A percentile compares a stretch with the other conserved stretches of the same genome.
phyloP scores from a whole-genome alignment of 2,113 vertebrate species.

The Sinocyclocheilus anophthalmus region DNA sequence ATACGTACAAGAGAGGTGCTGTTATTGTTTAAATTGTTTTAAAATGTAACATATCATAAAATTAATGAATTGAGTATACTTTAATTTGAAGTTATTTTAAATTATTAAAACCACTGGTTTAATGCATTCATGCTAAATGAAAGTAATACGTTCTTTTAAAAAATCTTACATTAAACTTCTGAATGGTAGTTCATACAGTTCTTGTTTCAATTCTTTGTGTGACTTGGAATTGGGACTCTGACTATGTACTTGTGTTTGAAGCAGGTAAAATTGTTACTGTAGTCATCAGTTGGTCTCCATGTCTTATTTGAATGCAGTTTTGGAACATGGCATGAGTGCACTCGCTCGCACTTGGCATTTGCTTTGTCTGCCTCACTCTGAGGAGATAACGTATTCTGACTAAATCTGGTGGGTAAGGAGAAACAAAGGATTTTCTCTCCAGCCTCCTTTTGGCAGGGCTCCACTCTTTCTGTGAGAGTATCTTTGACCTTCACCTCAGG shows the following conservation, averaged over 20 bases:
- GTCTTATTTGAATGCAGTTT: background rate
- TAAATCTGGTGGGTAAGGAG: background rate
- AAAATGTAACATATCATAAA: too few relatives aligned
- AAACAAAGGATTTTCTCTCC: background rate
- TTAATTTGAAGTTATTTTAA: too few relatives aligned
- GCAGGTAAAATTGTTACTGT: background rate
- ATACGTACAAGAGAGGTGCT: too few relatives aligned
- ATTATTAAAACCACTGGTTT: too few relatives aligned
- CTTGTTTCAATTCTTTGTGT: background rate
- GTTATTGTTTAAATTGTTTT: too few relatives aligned
- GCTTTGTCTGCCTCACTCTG: background rate
- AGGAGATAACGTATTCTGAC: background rate
- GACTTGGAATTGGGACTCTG: background rate
- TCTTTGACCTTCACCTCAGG: conserved; percentile 24
- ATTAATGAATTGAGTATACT: too few relatives aligned
- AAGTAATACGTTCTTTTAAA: background rate
- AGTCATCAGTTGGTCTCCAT: background rate
- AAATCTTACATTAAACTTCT: background rate
- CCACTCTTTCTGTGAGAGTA: background rate
- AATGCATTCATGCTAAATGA: background rate
- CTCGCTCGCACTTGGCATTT: background rate
- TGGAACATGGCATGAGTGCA: background rate
- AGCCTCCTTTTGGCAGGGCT: conserved; percentile 1
- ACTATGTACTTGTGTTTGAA: background rate
- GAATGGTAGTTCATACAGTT: background rate